phyloP scores from a whole-genome alignment of 1,140 invertebrate species.

The Drosophila prosaltans region DNA sequence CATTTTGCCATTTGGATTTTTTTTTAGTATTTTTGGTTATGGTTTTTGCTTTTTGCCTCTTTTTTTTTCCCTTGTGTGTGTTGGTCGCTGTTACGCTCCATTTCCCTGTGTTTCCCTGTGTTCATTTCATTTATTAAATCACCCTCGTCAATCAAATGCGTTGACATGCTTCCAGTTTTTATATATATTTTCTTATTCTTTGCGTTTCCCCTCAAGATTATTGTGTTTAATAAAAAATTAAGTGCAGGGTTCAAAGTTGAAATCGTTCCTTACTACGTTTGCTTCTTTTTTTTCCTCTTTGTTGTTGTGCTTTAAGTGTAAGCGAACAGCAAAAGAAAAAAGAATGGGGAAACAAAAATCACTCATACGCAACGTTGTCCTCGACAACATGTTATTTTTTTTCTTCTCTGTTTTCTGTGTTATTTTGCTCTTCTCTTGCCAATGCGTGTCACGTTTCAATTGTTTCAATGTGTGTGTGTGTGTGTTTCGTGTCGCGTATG shows the following conservation, averaged over 20 bases:
- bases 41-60: conserved; percentile 41
- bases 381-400: conserved; percentile 2
- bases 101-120: conserved; percentile 16
- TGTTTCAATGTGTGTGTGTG: conserved; percentile 55
- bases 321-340: conserved; percentile 21
- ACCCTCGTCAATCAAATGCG: conserved; percentile 79
- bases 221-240: conserved; percentile 79
- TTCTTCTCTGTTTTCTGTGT: not conserved
- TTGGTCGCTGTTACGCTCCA: conserved; percentile 6
- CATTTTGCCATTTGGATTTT: not conserved
- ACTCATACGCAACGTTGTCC: conserved; percentile 61
- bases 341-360: conserved; percentile 36
- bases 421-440: conserved; percentile 23
- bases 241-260: conserved; percentile 74
- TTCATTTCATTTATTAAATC: conserved; percentile 74
- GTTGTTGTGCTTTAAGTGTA: conserved; percentile 56
- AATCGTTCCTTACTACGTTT: conserved; percentile 3
- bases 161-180: conserved; percentile 67
- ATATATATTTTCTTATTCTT: conserved; percentile 33
- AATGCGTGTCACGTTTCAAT: conserved; percentile 75
- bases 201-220: conserved; percentile 48
- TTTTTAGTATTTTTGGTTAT: conserved; percentile 46
- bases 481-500: conserved; percentile 35
- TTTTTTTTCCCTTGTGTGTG: conserved; percentile 36
- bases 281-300: not conserved